Evolutionary conservation across 2,113 vertebrate species (phyloP).

Genomic region (Cryptomyrus ogoouensis): DNA sequence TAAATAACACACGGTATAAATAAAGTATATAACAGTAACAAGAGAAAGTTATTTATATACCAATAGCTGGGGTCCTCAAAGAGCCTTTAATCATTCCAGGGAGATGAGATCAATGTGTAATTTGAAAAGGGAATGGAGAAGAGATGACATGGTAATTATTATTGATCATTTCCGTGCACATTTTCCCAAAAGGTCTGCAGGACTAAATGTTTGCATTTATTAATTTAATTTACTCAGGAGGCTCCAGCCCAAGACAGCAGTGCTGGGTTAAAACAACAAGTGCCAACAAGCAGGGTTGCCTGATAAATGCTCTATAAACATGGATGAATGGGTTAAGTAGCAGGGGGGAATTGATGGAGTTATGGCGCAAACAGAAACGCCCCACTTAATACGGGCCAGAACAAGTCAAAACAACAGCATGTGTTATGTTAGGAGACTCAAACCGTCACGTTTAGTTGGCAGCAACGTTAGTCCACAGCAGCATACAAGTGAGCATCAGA

Average conservation of each 20-base stretch:
- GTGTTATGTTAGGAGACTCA: not conserved
- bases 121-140: slow-evolving; percentile 30
- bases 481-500: not conserved
- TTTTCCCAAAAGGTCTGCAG: slow-evolving; percentile 51
- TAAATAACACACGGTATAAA: not conserved
- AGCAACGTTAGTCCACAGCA: not conserved
- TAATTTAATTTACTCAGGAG: slow-evolving; percentile 56
- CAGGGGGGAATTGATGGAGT: not conserved
- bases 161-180: slow-evolving; percentile 66
- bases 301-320: not conserved
- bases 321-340: not conserved
- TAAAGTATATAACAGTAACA: not conserved
- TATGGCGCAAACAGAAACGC: too few species aligned
- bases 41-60: not conserved
- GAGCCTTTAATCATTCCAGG: not conserved
- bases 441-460: not conserved
- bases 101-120: slow-evolving; percentile 50
- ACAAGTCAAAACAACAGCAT: not conserved
- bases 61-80: not conserved
- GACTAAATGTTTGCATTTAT: slow-evolving; percentile 46
- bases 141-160: slow-evolving; percentile 69
- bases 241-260: slow-evolving; percentile 5
- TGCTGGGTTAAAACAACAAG: slow-evolving; percentile 10
- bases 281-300: not conserved
- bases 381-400: not conserved